Percentiles rank a stretch among this genome's conserved stretches.
These are phyloP conservation scores for Hydrolagus affinis DNA, from an alignment of 2,113 vertebrate genomes.

Conservation along the genomic window DNA sequence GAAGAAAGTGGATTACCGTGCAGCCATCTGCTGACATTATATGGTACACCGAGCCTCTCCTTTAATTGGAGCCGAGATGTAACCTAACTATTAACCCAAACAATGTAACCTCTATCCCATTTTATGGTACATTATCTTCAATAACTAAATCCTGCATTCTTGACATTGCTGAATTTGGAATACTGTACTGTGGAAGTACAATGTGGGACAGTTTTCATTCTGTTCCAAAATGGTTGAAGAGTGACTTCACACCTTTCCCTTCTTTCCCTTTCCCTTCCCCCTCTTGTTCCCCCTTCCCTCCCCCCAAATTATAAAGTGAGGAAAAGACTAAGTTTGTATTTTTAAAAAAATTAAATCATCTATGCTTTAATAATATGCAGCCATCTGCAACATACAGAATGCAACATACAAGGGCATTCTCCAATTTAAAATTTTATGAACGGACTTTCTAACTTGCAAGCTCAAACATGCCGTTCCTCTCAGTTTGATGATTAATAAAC, in stretches of 20 bases:
- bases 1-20: too few relatives aligned
- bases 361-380: not conserved
- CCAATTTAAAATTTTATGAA: not conserved
- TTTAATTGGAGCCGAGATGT: not conserved
- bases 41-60: too few relatives aligned
- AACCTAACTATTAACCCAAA: not conserved
- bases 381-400: not conserved
- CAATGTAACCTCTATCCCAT: not conserved
- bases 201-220: not conserved
- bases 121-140: not conserved
- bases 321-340: not conserved
- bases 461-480: not conserved
- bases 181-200: too few relatives aligned
- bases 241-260: not conserved
- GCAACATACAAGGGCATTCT: not conserved
- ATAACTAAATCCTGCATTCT: not conserved
- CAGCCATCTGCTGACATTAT: too few relatives aligned
- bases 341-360: not conserved
- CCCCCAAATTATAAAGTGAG: too few relatives aligned
- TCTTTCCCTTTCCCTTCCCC: not conserved
- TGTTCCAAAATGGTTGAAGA: not conserved
- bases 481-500: conserved; percentile 24
- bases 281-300: too few relatives aligned
- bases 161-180: not conserved
- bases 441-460: not conserved